Conservation (phyloP, 1,140 invertebrate genomes). For the Lasioglossum albipes region DNA sequence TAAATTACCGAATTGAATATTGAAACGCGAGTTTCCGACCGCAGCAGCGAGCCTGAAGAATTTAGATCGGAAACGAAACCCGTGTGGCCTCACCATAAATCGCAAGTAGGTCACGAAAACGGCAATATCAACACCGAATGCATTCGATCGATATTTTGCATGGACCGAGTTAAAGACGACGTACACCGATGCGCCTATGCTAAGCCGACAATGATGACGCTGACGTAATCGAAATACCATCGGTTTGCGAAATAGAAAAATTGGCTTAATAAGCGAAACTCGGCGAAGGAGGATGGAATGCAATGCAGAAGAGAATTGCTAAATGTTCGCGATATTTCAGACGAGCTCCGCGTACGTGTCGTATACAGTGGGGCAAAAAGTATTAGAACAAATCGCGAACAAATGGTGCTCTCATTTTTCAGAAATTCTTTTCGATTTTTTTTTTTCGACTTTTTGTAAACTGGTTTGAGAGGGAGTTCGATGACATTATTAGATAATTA, state of each 20-base stretch:
- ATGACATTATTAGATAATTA: too few relatives aligned
- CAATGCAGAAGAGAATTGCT: neutral
- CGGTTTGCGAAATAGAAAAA: slow-evolving; percentile 24
- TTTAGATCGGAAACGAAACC: neutral
- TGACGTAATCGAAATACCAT: neutral
- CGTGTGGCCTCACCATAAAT: too few relatives aligned
- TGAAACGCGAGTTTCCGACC: neutral
- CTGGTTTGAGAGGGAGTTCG: too few relatives aligned
- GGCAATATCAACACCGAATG: neutral
- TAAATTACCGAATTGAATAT: slow-evolving; percentile 2
- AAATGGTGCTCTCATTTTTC: too few relatives aligned
- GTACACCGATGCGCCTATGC: neutral
- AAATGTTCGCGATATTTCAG: neutral
- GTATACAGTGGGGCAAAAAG: neutral
- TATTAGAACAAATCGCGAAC: too few relatives aligned
- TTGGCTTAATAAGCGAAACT: slow-evolving; percentile 6
- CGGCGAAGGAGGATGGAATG: slow-evolving; percentile 18
- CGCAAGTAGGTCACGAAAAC: neutral
- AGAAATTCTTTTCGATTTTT: too few relatives aligned
- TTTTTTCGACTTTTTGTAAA: too few relatives aligned
- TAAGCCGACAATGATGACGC: neutral
- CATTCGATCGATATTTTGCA: neutral
- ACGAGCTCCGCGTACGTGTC: neutral
- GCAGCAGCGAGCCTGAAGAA: neutral
- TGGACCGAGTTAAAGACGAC: neutral